Evolutionary conservation across 2,113 vertebrate genomes (phyloP).

Genomic region (Rhinichthys klamathensis): DNA sequence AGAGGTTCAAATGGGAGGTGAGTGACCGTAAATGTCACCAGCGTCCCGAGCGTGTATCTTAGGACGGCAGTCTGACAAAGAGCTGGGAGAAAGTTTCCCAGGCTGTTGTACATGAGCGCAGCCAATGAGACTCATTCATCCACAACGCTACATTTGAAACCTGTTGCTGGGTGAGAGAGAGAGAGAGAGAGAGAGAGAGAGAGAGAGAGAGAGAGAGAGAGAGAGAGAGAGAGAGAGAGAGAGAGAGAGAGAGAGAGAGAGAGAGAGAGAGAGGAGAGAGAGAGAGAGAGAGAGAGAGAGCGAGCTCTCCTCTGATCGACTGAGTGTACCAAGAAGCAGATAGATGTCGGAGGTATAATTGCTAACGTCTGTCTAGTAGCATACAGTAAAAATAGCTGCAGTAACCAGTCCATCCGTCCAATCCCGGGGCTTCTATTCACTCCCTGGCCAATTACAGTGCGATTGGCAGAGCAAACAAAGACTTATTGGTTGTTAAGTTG

Average conservation of each 20-base stretch:
- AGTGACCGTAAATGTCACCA: slow-evolving; percentile 30
- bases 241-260: slow-evolving; percentile 1
- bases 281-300: slow-evolving; percentile 3
- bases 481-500: slow-evolving; percentile 87
- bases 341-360: slow-evolving; percentile 61
- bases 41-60: background rate
- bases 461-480: slow-evolving; percentile 95
- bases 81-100: slow-evolving; percentile 42
- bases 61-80: slow-evolving; percentile 24
- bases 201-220: slow-evolving; percentile 26
- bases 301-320: slow-evolving; percentile 21
- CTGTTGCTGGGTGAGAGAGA: slow-evolving; percentile 35
- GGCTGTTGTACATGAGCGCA: slow-evolving; percentile 10
- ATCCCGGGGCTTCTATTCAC: slow-evolving; percentile 80
- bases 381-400: slow-evolving; percentile 71
- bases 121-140: slow-evolving; percentile 39
- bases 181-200: background rate
- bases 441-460: slow-evolving; percentile 87
- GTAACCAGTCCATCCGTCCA: slow-evolving; percentile 76
- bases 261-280: background rate
- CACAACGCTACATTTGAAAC: slow-evolving; percentile 39
- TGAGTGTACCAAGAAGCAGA: slow-evolving; percentile 10
- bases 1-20: slow-evolving; percentile 39
- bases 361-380: slow-evolving; percentile 66
- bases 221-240: slow-evolving; percentile 30